phyloP scores from a whole-genome alignment of 2,888 invertebrate species.

The Leptura quadrifasciata region DNA sequence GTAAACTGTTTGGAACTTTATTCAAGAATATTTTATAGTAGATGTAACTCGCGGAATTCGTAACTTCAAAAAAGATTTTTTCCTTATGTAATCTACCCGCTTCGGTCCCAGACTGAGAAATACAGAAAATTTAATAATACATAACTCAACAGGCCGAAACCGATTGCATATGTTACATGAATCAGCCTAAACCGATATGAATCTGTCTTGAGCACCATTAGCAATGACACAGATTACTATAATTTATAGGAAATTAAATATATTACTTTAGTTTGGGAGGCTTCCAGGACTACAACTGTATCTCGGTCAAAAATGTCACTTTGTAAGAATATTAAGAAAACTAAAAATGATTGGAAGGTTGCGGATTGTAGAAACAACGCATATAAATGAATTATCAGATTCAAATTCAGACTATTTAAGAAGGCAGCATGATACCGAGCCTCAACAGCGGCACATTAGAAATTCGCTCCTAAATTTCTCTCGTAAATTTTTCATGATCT shows the following conservation, averaged over 20 bases:
- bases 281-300: neutral
- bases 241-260: slow-evolving; percentile 1
- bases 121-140: neutral
- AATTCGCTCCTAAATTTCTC: no score
- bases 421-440: no score
- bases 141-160: neutral
- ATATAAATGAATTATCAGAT: no score
- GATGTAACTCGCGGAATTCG: no score
- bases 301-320: neutral
- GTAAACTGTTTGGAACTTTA: no score
- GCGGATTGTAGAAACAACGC: no score
- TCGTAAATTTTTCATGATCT: no score
- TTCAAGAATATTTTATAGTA: no score
- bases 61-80: no score
- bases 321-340: neutral
- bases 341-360: neutral
- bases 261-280: neutral
- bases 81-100: no score
- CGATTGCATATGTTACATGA: slow-evolving; percentile 1
- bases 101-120: neutral
- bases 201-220: slow-evolving; percentile 11
- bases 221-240: slow-evolving; percentile 3
- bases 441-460: no score
- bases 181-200: neutral
- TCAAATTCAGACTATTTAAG: no score